phyloP scores from a whole-genome alignment of 2,888 invertebrate species.

The Mimachlamys varia region DNA sequence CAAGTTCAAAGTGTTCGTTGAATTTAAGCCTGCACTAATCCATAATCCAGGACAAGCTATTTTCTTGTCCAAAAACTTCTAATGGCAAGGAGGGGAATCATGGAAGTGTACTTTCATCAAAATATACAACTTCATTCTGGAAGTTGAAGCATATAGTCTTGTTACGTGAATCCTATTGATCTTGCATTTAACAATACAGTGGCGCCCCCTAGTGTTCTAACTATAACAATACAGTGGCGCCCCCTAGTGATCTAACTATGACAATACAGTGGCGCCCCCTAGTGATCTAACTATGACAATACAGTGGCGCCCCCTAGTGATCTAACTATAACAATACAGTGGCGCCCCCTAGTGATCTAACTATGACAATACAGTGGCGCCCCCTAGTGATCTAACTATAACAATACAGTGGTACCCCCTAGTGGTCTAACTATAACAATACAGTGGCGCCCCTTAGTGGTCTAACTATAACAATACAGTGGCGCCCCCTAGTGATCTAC shows the following conservation, averaged over 20 bases:
- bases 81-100: too few relatives aligned
- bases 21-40: too few relatives aligned
- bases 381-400: neutral
- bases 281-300: slow-evolving; percentile 39
- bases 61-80: too few relatives aligned
- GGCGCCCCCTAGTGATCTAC: slow-evolving; percentile 54
- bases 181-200: neutral
- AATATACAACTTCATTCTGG: too few relatives aligned
- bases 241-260: neutral
- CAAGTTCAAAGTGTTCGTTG: too few relatives aligned
- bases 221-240: neutral
- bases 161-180: neutral
- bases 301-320: neutral
- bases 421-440: neutral
- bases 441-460: neutral
- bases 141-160: too few relatives aligned
- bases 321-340: neutral
- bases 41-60: too few relatives aligned
- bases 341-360: neutral
- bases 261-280: slow-evolving; percentile 42
- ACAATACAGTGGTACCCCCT: neutral
- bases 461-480: slow-evolving; percentile 47
- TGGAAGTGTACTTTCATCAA: too few relatives aligned
- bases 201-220: neutral
- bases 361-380: neutral